A percentile compares a stretch with the other conserved stretches of the same genome.
Evolutionary conservation across 1,140 invertebrate species (phyloP).

Genomic region (Macrosteles quadrilineatus): DNA sequence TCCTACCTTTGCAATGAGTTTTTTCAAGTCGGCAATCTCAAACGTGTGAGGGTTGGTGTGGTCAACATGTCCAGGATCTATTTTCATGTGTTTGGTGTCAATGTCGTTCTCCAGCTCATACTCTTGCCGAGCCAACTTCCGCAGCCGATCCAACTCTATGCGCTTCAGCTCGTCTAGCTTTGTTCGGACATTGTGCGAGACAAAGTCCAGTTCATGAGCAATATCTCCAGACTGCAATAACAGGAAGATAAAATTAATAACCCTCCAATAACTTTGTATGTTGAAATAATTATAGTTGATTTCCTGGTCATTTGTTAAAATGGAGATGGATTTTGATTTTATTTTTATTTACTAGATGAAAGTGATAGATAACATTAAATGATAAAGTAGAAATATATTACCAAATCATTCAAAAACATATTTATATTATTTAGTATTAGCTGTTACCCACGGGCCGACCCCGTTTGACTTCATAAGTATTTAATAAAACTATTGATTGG

Average conservation of each 20-base stretch:
- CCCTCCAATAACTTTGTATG: too few relatives aligned
- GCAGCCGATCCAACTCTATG: conserved; percentile 79
- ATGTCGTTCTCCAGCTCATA: conserved; percentile 67
- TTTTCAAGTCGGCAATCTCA: conserved; percentile 92
- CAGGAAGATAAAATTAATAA: conserved; percentile 1
- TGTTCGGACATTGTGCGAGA: conserved; percentile 82
- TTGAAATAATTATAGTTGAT: too few relatives aligned
- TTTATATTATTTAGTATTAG: too few relatives aligned
- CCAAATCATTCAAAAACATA: too few relatives aligned
- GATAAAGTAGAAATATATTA: too few relatives aligned
- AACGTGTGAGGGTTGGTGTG: conserved; percentile 90
- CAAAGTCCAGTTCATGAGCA: conserved; percentile 86
- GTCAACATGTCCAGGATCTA: conserved; percentile 78
- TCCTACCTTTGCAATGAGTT: conserved; percentile 79
- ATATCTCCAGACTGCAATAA: conserved; percentile 81
- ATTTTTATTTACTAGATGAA: too few relatives aligned
- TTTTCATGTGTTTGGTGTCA: conserved; percentile 60
- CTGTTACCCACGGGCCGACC: too few relatives aligned
- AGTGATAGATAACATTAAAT: too few relatives aligned
- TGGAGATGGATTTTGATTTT: too few relatives aligned
- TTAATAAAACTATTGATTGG: too few relatives aligned
- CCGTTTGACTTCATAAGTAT: too few relatives aligned
- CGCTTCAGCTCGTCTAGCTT: conserved; percentile 94
- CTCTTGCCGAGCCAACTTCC: conserved; percentile 68
- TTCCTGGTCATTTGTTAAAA: too few relatives aligned